Conservation (phyloP, 2,113 vertebrate genomes). For the Spermophilus dauricus region DNA sequence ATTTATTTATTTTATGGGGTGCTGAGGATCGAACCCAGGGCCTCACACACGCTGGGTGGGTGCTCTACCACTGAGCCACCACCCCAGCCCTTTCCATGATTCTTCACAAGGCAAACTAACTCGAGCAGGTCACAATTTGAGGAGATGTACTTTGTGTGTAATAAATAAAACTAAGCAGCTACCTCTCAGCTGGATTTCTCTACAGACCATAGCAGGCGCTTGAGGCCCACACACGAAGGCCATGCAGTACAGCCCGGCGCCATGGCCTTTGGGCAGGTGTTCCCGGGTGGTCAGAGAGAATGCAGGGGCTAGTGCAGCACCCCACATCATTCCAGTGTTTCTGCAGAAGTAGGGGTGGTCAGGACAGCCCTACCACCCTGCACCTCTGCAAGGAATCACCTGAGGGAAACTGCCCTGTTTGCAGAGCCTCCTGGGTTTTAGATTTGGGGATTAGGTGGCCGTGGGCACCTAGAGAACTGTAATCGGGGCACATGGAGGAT, state of each 20-base stretch:
- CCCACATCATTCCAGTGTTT: rapidly evolving
- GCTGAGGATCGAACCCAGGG: too few species aligned
- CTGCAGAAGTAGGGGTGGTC: not conserved
- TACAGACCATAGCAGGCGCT: not conserved
- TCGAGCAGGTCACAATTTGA: not conserved
- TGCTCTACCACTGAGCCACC: too few species aligned
- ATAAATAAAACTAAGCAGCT: not conserved
- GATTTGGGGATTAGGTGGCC: not conserved
- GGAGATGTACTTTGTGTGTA: not conserved
- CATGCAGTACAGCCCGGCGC: rapidly evolving
- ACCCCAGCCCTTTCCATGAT: not conserved
- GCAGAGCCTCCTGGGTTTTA: not conserved
- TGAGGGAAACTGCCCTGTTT: not conserved
- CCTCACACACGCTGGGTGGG: too few species aligned
- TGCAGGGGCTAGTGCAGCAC: rapidly evolving
- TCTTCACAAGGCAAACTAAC: not conserved
- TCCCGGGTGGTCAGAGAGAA: not conserved
- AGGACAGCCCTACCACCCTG: not conserved
- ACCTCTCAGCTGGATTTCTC: not conserved
- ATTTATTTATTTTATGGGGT: too few species aligned
- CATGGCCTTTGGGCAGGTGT: too few species aligned
- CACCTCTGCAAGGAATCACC: not conserved
- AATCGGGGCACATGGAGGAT: not conserved
- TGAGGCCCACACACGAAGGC: rapidly evolving
- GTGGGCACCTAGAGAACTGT: not conserved